A percentile compares a stretch with the other conserved stretches of the same genome.
phyloP scores from a whole-genome alignment of 35 echinoderm and acorn worm species.

The Stichopus chloronotus region DNA sequence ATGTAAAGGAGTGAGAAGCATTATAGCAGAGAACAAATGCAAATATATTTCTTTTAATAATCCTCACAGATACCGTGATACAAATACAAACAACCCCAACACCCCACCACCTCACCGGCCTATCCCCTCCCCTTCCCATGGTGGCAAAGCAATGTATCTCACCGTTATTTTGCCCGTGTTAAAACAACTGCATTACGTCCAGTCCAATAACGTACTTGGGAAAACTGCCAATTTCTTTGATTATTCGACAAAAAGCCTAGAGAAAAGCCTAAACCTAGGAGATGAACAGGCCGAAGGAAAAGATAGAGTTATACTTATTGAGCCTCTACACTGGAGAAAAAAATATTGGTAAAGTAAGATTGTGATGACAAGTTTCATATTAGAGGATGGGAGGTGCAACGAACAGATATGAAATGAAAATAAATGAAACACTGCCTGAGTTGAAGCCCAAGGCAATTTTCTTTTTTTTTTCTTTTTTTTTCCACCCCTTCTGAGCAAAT shows the following conservation, averaged over 20 bases:
- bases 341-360: conserved; percentile 26
- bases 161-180: too few relatives aligned
- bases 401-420: conserved; percentile 39
- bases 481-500: neutral
- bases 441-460: conserved; percentile 30
- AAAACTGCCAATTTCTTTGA: too few relatives aligned
- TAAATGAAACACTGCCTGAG: conserved; percentile 33
- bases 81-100: neutral
- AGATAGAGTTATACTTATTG: neutral
- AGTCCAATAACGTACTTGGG: too few relatives aligned
- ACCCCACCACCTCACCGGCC: neutral
- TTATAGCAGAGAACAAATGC: too few relatives aligned
- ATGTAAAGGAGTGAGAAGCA: too few relatives aligned
- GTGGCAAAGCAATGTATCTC: neutral
- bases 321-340: neutral
- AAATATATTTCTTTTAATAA: too few relatives aligned
- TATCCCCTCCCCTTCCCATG: neutral
- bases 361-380: conserved; percentile 38
- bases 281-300: neutral
- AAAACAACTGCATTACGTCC: too few relatives aligned
- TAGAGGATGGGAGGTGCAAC: neutral
- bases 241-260: neutral
- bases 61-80: too few relatives aligned
- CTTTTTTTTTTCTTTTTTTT: neutral
- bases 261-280: neutral